Evolutionary conservation across 2,888 invertebrate genomes (phyloP), one percentile per base, ranked within the genome.

Genomic region (Nudaria mundana): DNA sequence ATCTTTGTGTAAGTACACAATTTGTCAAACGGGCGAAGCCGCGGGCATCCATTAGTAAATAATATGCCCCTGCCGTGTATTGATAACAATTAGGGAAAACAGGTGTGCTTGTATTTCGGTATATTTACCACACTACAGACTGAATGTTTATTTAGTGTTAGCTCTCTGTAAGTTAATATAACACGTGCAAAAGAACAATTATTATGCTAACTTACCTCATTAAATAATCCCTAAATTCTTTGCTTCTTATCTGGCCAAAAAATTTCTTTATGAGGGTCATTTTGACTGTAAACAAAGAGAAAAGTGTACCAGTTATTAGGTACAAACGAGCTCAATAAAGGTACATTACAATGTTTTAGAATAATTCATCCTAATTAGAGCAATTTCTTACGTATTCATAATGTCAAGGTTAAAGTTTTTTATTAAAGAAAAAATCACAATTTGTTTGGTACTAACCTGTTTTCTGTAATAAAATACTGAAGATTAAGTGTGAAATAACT

Each of bases 221-320:
- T 52, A 97, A 92, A 90, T 97, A 97, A 3, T 92, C 90, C 40
- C 96, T 91, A 73, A 96, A 95, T 74, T 97, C 96, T 75, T 94
- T 94, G 69, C 95, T 95, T 81, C 92, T 93, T 15, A 96, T 70
- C 72, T 91, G 92, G 16, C 90, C 86, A 7, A 92, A 35, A 31
- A 93, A 52, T 71, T 90, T 92, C 31, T 52, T 69, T 14, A 52
- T 53, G 2, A 55, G 57, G 64, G 76, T 70, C 85, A 85, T 86
- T 65, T 59, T 81, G 46, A 34, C 79, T 79, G 68, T 53, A 76
- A 78, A 44, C 52, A 54, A 49, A 40, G 20, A 37, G 7, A 26
- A 18, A n/a, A n/a, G n/a, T n/a, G n/a, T n/a, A n/a, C n/a, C 8
- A 33, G 3, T 15, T 33, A 15, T 10, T 6, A 34, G 18, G 20